A percentile compares a stretch with the other conserved stretches of the same genome.
Conservation (phyloP, 2,797 vertebrate species). For the Clarias platycephalus region DNA sequence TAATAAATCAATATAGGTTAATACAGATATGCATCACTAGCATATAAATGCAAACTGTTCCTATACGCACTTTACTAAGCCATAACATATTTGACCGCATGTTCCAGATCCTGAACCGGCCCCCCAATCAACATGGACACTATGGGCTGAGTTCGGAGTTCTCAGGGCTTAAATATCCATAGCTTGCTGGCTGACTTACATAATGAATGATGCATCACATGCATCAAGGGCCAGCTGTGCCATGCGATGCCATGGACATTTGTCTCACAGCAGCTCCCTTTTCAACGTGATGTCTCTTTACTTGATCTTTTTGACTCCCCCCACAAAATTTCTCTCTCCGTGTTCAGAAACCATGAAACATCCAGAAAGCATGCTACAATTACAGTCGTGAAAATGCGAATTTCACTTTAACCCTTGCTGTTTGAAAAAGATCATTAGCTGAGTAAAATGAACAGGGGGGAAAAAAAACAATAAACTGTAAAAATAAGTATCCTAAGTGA, state of each 20-base stretch:
- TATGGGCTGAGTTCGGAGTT: background rate
- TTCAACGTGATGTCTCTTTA: conserved; percentile 24
- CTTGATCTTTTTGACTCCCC: conserved; percentile 9
- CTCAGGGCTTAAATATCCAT: background rate
- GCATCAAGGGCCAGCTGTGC: conserved; percentile 41
- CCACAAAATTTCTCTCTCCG: conserved; percentile 21
- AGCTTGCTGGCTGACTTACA: conserved; percentile 34
- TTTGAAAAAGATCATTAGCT: background rate
- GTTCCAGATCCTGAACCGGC: background rate
- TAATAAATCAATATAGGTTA: background rate
- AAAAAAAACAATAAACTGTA: background rate
- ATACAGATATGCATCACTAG: background rate
- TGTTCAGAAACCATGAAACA: conserved; percentile 25
- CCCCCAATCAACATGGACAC: conserved; percentile 3
- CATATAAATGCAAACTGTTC: background rate
- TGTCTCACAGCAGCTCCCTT: conserved; percentile 15
- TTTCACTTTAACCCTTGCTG: background rate
- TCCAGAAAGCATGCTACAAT: conserved; percentile 16
- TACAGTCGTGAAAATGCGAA: background rate
- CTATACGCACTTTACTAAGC: background rate
- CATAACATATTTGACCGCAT: conserved; percentile 2
- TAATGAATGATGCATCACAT: conserved; percentile 34
- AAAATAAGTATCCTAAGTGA: background rate
- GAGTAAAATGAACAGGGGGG: background rate
- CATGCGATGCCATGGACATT: conserved; percentile 25